These are phyloP conservation scores for Drosophila seguyi DNA, from an alignment of 1,140 invertebrate genomes.

Conservation along the genomic window DNA sequence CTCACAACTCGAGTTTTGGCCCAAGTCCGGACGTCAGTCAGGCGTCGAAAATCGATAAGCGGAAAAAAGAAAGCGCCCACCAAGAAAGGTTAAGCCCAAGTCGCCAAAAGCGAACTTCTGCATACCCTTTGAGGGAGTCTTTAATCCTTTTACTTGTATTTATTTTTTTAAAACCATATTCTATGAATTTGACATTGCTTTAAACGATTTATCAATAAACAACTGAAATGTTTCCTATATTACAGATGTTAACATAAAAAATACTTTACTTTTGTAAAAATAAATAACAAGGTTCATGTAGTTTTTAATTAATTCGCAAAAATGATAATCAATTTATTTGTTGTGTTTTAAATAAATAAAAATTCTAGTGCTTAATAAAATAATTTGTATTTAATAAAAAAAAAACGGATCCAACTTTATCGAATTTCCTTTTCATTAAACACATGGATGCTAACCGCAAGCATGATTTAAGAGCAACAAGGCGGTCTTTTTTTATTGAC, in stretches of 20 bases:
- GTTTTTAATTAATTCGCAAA: no score
- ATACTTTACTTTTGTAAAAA: no score
- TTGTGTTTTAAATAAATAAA: not conserved
- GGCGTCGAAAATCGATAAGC: conserved; percentile 74
- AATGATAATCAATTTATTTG: no score
- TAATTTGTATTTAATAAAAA: not conserved
- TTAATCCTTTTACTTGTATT: not conserved
- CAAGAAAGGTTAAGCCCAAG: conserved; percentile 23
- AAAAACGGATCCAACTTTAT: conserved; percentile 2
- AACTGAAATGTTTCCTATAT: no score
- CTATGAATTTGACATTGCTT: not conserved
- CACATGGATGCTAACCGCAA: not conserved
- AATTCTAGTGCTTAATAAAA: not conserved
- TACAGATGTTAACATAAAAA: no score
- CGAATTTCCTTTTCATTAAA: conserved; percentile 4
- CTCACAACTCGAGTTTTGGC: conserved; percentile 29
- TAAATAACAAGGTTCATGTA: not conserved
- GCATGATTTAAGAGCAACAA: conserved; percentile 8
- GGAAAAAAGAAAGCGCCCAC: conserved; percentile 31
- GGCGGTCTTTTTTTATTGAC: not conserved
- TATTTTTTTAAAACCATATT: not conserved
- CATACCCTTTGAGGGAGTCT: conserved; percentile 34
- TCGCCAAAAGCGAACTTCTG: conserved; percentile 9
- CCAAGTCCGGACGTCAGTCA: conserved; percentile 47
- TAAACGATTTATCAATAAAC: not conserved